Evolutionary conservation across 2,797 vertebrate species (phyloP).

Genomic region (Argya squamiceps): DNA sequence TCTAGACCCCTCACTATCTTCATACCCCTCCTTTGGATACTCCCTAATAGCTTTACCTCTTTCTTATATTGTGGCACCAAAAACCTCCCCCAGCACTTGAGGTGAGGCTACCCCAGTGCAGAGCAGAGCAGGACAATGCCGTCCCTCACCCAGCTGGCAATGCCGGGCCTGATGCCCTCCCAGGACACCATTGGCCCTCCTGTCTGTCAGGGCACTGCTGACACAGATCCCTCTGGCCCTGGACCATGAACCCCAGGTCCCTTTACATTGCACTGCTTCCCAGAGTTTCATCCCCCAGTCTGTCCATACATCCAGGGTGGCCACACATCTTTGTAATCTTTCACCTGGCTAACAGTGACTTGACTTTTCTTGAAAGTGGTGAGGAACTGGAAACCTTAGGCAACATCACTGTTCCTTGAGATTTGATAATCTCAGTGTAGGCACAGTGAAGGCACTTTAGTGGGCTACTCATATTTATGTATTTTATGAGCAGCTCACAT

Average conservation of each 20-base stretch:
- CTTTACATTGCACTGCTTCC: fast-evolving
- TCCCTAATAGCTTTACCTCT: not conserved
- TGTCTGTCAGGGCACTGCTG: not conserved
- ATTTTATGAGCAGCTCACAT: not conserved
- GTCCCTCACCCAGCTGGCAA: fast-evolving
- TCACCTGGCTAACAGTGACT: not conserved
- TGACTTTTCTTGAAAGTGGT: not conserved
- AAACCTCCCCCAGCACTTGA: fast-evolving
- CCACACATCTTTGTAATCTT: not conserved
- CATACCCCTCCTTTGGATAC: not conserved
- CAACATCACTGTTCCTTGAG: not conserved
- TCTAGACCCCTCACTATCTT: not conserved
- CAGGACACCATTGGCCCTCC: fast-evolving
- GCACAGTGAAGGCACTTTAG: not conserved
- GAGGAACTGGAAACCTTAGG: not conserved
- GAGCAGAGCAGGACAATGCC: not conserved
- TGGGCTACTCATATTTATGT: not conserved
- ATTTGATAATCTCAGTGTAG: not conserved
- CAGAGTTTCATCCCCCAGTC: not conserved
- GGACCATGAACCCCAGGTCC: not conserved
- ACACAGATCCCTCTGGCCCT: too few species aligned
- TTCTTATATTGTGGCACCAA: not conserved
- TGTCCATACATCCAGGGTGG: fast-evolving
- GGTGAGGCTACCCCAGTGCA: not conserved
- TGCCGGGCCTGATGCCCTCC: too few species aligned